Evolutionary conservation across 2,888 invertebrate species (phyloP).

Genomic region (Heliothis peltigera): DNA sequence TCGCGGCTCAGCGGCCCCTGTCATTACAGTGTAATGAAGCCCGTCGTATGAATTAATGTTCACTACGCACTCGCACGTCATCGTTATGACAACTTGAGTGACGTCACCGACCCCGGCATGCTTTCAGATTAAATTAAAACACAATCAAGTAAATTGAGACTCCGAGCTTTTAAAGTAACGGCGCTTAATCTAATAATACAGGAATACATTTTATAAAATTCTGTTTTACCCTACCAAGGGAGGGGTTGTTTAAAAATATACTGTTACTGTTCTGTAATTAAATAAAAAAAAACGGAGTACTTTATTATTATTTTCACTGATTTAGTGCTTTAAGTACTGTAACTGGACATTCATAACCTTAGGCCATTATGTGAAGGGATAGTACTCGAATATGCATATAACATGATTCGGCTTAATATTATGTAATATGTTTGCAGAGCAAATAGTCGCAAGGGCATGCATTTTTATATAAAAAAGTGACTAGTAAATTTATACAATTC

Average conservation of each 20-base stretch:
- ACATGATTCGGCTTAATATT: too few relatives aligned
- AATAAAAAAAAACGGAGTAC: constrained; percentile 28
- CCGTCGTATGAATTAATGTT: constrained; percentile 47
- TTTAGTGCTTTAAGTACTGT: neutral
- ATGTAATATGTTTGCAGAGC: too few relatives aligned
- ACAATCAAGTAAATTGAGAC: constrained; percentile 50
- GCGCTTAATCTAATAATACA: constrained; percentile 36
- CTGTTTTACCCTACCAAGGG: neutral
- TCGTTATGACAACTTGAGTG: constrained; percentile 43
- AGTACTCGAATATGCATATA: too few relatives aligned
- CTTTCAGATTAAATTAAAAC: constrained; percentile 39
- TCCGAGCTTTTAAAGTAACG: constrained; percentile 52
- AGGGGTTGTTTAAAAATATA: constrained; percentile 12
- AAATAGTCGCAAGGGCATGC: too few relatives aligned
- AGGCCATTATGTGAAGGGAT: too few relatives aligned
- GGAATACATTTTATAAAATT: constrained; percentile 23
- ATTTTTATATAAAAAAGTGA: too few relatives aligned
- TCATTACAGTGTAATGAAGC: constrained; percentile 43
- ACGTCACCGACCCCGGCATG: constrained; percentile 25
- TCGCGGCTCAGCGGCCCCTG: constrained; percentile 16
- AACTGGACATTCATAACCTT: too few relatives aligned
- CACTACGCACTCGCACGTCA: constrained; percentile 39
- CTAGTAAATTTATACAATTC: too few relatives aligned
- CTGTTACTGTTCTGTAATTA: constrained; percentile 30
- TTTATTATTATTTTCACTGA: constrained; percentile 8